These are phyloP conservation scores for Carettochelys insculpta DNA, from an alignment of 2,113 vertebrate genomes.

Conservation along the genomic window DNA sequence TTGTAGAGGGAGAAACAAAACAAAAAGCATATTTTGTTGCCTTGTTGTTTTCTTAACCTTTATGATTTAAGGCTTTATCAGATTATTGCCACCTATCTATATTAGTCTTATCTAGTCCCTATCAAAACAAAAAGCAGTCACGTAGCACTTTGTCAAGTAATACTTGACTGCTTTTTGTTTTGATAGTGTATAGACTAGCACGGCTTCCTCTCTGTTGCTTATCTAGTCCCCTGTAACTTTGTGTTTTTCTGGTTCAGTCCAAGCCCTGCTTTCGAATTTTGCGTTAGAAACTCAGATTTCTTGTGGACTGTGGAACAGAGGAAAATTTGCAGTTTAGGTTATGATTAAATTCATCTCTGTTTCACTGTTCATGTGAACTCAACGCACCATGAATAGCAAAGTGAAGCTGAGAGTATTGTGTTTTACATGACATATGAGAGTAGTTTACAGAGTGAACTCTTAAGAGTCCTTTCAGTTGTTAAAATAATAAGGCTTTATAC, in stretches of 20 bases:
- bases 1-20: neutral
- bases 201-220: too few relatives aligned
- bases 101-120: neutral
- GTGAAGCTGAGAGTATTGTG: rapidly evolving
- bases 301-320: neutral
- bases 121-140: too few relatives aligned
- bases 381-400: neutral
- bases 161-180: too few relatives aligned
- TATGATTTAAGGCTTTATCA: neutral
- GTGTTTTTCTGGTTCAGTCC: neutral
- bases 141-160: too few relatives aligned
- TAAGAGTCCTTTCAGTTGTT: conserved; percentile 7
- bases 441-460: conserved; percentile 15
- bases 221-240: too few relatives aligned
- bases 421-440: neutral
- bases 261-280: neutral
- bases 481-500: neutral
- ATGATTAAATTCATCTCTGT: neutral
- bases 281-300: neutral
- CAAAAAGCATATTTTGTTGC: neutral
- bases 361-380: neutral
- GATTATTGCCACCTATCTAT: neutral
- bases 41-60: neutral
- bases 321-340: neutral
- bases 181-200: too few relatives aligned